Evolutionary conservation across 2,888 invertebrate species (phyloP).

Genomic region (Apeira syringaria): DNA sequence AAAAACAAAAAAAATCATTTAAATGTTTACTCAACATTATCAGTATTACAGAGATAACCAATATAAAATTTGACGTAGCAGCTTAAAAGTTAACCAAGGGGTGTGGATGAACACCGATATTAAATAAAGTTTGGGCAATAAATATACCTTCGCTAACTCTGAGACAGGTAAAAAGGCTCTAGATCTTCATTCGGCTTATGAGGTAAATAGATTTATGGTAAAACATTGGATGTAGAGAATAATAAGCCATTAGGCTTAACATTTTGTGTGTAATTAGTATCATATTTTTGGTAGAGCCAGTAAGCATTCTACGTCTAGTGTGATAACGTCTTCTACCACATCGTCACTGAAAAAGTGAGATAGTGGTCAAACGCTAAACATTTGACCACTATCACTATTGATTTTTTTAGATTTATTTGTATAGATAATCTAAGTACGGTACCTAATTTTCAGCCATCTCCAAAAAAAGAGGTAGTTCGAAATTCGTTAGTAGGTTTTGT

Average conservation of each 20-base stretch:
- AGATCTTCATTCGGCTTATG: constrained; percentile 35
- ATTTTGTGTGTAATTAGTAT: no score
- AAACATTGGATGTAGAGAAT: constrained; percentile 12
- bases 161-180: constrained; percentile 58
- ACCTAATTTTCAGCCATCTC: no score
- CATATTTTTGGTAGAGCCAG: no score
- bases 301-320: no score
- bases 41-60: constrained; percentile 12
- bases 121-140: constrained; percentile 82
- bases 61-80: constrained; percentile 46
- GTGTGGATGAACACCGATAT: constrained; percentile 63
- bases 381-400: no score
- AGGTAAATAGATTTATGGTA: constrained; percentile 25
- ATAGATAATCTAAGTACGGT: no score
- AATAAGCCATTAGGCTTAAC: constrained; percentile 1
- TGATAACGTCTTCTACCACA: no score
- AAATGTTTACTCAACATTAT: background rate
- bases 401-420: no score
- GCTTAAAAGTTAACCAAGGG: constrained; percentile 68
- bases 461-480: no score
- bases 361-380: no score
- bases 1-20: background rate
- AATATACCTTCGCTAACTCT: constrained; percentile 79
- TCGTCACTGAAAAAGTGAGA: no score
- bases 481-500: no score